Percentiles rank a stretch among this genome's conserved stretches.
phyloP scores from a whole-genome alignment of 2,797 vertebrate genomes.

The Clarias fuscus region DNA sequence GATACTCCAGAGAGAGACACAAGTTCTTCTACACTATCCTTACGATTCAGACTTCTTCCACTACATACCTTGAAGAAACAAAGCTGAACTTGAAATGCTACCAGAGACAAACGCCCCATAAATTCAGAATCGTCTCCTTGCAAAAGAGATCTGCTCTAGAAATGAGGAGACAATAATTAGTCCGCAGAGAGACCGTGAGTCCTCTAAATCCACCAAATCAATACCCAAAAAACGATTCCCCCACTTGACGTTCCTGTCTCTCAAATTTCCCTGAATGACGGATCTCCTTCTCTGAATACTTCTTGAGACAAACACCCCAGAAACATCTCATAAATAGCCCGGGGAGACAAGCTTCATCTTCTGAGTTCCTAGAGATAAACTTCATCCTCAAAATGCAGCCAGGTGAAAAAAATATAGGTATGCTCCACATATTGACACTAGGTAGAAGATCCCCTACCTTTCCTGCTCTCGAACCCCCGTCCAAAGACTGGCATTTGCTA shows the following conservation, averaged over 20 bases:
- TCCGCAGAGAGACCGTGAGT: background rate
- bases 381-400: background rate
- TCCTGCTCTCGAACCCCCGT: background rate
- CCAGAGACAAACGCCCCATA: background rate
- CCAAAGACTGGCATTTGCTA: background rate
- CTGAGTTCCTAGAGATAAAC: background rate
- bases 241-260: background rate
- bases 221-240: background rate
- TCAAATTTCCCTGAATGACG: background rate
- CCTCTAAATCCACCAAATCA: background rate
- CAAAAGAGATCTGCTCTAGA: conserved; percentile 24
- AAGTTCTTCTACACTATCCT: background rate
- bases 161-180: conserved; percentile 1
- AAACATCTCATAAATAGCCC: background rate
- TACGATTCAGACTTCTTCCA: background rate
- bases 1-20: conserved; percentile 3
- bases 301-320: background rate
- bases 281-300: background rate
- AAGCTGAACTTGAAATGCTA: background rate
- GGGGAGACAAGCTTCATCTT: background rate
- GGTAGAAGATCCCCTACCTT: background rate
- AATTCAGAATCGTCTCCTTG: conserved; percentile 22
- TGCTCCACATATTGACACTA: background rate
- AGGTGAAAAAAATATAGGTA: no score
- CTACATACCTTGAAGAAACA: background rate